phyloP scores from a whole-genome alignment of 37 sponge, comb jelly and placozoan species.

The Lycopodina hypogea region DNA sequence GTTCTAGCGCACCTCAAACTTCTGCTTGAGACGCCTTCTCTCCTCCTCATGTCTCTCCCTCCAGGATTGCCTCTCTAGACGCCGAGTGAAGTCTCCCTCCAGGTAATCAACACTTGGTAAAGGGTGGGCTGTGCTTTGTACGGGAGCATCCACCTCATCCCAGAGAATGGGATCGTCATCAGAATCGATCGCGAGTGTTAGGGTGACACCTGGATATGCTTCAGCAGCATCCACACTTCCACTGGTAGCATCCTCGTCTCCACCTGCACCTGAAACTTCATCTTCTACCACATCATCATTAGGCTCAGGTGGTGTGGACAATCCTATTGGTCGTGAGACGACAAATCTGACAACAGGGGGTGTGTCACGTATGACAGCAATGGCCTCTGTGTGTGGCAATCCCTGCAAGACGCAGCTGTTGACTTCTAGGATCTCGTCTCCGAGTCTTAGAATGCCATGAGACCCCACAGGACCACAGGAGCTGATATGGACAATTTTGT shows the following conservation, averaged over 20 bases:
- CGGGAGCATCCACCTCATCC: background rate
- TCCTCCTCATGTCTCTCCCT: constrained; percentile 67
- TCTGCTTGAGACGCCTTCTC: constrained; percentile 34
- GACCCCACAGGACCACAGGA: constrained; percentile 39
- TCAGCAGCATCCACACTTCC: background rate
- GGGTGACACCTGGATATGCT: no score
- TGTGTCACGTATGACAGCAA: constrained; percentile 44
- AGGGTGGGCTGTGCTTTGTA: constrained; percentile 11
- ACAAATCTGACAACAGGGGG: constrained; percentile 38
- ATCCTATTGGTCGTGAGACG: constrained; percentile 14
- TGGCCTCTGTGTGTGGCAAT: constrained; percentile 47
- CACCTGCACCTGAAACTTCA: background rate
- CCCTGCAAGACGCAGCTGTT: constrained; percentile 49
- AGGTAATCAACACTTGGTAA: constrained; percentile 18
- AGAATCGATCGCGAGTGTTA: constrained; percentile 41
- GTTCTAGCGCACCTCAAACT: constrained; percentile 50
- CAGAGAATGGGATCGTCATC: constrained; percentile 33
- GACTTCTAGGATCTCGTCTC: constrained; percentile 69
- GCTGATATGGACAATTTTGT: constrained; percentile 33
- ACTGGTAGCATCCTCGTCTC: background rate
- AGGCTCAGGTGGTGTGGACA: no score
- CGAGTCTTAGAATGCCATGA: constrained; percentile 33
- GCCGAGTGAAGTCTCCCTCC: constrained; percentile 23
- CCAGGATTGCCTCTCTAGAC: constrained; percentile 69
- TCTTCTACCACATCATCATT: background rate